These are phyloP conservation scores for Pyrrhosoma nymphula DNA, from an alignment of 2,888 invertebrate genomes.

Conservation along the genomic window DNA sequence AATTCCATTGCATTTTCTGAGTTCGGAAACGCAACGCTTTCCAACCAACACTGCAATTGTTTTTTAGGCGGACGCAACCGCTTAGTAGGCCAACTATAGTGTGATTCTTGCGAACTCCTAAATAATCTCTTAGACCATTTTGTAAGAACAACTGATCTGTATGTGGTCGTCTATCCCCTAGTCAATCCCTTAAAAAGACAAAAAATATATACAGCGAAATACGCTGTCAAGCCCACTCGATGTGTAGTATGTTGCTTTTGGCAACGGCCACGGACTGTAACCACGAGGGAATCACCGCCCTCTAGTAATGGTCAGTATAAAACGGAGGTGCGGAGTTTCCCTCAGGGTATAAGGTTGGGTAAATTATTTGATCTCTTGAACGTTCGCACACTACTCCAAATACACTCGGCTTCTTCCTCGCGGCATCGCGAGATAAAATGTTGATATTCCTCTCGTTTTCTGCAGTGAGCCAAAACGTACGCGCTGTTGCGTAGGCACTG, in stretches of 20 bases:
- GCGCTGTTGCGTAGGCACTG: not conserved
- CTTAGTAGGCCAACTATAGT: conserved; percentile 57
- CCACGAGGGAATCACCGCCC: not conserved
- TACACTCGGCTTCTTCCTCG: conserved; percentile 4
- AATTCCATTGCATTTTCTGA: not conserved
- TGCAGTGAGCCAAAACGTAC: not conserved
- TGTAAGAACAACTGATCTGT: not conserved
- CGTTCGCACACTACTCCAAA: conserved; percentile 2
- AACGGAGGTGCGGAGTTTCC: not conserved
- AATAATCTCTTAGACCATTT: conserved; percentile 35
- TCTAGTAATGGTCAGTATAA: not conserved
- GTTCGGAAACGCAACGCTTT: not conserved
- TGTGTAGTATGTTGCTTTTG: conserved; percentile 19
- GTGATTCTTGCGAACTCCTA: conserved; percentile 47
- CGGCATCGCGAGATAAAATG: not conserved
- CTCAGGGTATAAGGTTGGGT: not conserved
- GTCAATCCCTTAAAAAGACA: not conserved
- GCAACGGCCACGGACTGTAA: not conserved
- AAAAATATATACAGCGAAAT: not conserved
- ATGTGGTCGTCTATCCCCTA: conserved; percentile 16
- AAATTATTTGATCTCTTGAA: conserved; percentile 31
- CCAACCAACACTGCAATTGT: not conserved
- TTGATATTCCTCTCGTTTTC: not conserved
- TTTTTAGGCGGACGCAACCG: conserved; percentile 25
- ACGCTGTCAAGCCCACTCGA: not conserved